Percentiles rank a stretch among this genome's conserved stretches.
phyloP scores from a whole-genome alignment of 2,113 vertebrate species.

The Taxidea taxus region DNA sequence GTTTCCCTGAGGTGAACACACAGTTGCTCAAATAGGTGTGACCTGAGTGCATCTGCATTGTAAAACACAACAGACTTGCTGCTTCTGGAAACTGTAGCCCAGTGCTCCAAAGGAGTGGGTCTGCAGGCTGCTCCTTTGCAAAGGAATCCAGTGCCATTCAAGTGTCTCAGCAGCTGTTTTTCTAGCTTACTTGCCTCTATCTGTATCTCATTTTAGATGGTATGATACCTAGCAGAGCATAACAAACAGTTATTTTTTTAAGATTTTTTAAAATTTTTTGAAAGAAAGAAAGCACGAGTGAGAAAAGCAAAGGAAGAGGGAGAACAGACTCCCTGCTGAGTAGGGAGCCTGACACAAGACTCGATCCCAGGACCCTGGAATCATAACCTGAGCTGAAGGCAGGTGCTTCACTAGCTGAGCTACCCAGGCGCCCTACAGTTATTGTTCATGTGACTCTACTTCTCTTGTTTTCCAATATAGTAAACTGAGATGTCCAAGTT shows the following conservation, averaged over 20 bases:
- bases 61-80: neutral
- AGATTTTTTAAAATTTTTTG: neutral
- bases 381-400: neutral
- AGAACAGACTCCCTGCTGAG: neutral
- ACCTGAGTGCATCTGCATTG: neutral
- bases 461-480: neutral
- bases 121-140: neutral
- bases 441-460: neutral
- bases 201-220: neutral
- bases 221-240: neutral
- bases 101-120: neutral
- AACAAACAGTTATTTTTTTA: neutral
- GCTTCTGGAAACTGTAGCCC: neutral
- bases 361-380: neutral
- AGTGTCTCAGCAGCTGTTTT: neutral
- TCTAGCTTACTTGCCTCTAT: neutral
- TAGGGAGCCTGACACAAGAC: neutral
- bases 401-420: neutral
- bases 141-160: neutral
- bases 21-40: neutral
- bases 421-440: neutral
- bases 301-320: neutral
- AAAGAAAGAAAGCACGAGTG: neutral
- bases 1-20: neutral
- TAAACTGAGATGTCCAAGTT: neutral